Conservation (phyloP, 2,888 invertebrate species). For the Hirtodrosophila cameraria region DNA sequence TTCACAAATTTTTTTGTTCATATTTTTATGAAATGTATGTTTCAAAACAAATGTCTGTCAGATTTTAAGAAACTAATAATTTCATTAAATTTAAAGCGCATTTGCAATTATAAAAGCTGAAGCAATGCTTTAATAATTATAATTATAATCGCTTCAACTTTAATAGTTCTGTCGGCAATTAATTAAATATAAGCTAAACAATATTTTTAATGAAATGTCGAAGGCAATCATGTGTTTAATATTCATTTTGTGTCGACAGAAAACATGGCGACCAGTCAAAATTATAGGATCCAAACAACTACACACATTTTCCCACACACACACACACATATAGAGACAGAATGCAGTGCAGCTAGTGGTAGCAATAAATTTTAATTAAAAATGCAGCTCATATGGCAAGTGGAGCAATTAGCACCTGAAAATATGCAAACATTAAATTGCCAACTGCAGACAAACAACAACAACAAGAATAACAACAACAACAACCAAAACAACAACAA, state of each 20-base stretch:
- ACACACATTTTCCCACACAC: slow-evolving; percentile 1
- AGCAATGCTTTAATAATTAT: slow-evolving; percentile 7
- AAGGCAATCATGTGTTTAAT: slow-evolving; percentile 81
- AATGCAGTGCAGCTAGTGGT: slow-evolving; percentile 25
- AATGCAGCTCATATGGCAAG: slow-evolving; percentile 83
- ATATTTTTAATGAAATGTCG: slow-evolving; percentile 77
- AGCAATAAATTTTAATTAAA: slow-evolving; percentile 82
- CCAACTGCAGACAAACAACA: slow-evolving; percentile 58
- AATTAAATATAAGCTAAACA: slow-evolving; percentile 78
- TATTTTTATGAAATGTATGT: too few relatives aligned
- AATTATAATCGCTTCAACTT: slow-evolving; percentile 37
- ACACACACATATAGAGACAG: not conserved
- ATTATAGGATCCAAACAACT: slow-evolving; percentile 41
- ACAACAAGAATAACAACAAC: too few relatives aligned
- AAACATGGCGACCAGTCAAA: slow-evolving; percentile 65
- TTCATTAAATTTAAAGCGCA: slow-evolving; percentile 1
- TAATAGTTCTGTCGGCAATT: slow-evolving; percentile 61
- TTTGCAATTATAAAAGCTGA: not conserved
- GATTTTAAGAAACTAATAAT: too few relatives aligned
- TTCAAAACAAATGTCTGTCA: too few relatives aligned
- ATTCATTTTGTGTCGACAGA: slow-evolving; percentile 73
- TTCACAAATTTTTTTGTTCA: too few relatives aligned
- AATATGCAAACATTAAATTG: slow-evolving; percentile 83
- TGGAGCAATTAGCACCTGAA: slow-evolving; percentile 84
- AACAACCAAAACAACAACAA: slow-evolving; percentile 29